Evolutionary conservation across 2,888 invertebrate species (phyloP), one percentile per base, ranked within the genome.

Genomic region (Drosophila borealis): DNA sequence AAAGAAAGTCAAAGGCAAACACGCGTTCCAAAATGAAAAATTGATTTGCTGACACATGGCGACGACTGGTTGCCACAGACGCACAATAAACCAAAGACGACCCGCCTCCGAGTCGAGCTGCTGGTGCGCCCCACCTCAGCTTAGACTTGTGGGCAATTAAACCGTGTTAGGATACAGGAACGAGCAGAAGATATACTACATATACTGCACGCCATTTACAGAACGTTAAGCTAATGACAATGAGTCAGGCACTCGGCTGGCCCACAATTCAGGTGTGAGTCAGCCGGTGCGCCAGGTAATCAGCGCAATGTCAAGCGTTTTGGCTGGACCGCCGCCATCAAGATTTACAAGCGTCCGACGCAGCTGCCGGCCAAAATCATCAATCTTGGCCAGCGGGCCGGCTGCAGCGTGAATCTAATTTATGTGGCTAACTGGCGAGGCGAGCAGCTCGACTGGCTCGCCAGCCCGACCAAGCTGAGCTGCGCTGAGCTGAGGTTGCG

Each of bases 171-270:
- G 86, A 83, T 78, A 72, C 67, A 42, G 50, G 60, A 29, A 62
- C 56, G 57, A 75, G 60, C 51, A 50, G 36, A 59, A 48, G 55
- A 59, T 49, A 19, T 45, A 56, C 55, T 41, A 19, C 37, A 54
- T 50, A 50, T 41, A 19, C 36, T 54, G 41, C 49, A 49, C 19
- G 55, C 17, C 49, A 65, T 61, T 72, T 70, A 71, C 51, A 70
- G 46, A 70, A 54, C 71, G 57, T 68, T 78, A 48, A 59, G 70
- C 76, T 83, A 86, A 88, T 88, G 89, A 86, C 81, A 84, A 70
- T 88, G 89, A 88, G 69, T 88, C 84, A 78, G 71, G 64, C 63
- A 41, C 49, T 59, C 48, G 64, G 29, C 59, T 45, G n/a, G n/a
- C 14, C 34, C 44, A 54, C 46, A 49, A 50, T 33, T 49, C 49